Base-by-base conservation (phyloP, 2,888 invertebrate species). In the Cybosia mesomella region DNA sequence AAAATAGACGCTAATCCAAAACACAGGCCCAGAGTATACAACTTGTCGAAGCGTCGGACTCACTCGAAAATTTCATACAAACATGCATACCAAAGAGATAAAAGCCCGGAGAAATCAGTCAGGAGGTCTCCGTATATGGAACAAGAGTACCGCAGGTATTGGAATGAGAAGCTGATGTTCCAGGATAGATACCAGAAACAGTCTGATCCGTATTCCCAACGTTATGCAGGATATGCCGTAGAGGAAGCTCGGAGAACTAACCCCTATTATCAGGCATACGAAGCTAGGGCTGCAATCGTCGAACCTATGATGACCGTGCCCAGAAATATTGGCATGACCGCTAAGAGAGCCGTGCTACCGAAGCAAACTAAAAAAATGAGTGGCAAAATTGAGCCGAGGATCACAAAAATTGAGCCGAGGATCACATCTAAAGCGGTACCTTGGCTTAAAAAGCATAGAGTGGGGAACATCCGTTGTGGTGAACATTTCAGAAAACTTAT, bases 131-230 rank as follows among this genome's bases (percentile, higher is more conserved):
- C 91, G 0, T 89, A 90, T 62, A 87, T 90, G 87, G 91, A 92
- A 72, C 92, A 92, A 72, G 91, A 92, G 72, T 85, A 90, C 68
- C 83, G 89, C 55, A 83, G 89, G n/a, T 79, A 86, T 36, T 91
- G 91, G 89, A 83, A 89, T 70, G 91, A 92, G 70, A 83, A 81
- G 32, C 72, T 90, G 4, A 83, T 85, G 75, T 90, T 87, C 72
- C 83, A 86, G 15, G 79, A 77, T n/a, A 72, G 71, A 9, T 75
- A 69, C 24, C 54, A 34, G 5, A 76, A 66, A 32, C 74, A 82
- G 64, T 83, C 84, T 43, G 58, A 73, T 43, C 80, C 81, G 32
- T 34, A 63, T 21, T 18, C 39, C n/a, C 64, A 64, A n/a, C 34
- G 63, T 2, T 71, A 69, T 18, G 74, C 79, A 13, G 71, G 63